Base-by-base conservation (phyloP, 2,797 vertebrate genomes). In the Podargus strigoides region DNA sequence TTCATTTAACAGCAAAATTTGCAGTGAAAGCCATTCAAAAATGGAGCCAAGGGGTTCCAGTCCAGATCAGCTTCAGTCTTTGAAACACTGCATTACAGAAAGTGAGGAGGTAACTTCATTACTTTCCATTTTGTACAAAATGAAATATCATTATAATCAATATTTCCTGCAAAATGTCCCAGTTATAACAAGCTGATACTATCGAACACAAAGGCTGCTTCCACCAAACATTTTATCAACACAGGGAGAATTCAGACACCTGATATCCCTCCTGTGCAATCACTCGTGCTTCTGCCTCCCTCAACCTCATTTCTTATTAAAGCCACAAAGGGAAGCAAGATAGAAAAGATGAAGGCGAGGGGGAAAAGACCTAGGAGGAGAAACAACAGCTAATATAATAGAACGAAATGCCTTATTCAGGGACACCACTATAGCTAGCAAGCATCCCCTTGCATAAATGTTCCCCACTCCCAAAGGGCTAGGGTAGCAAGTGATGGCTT, bases 131-230 rank as follows among this genome's bases (percentile, higher is more conserved):
- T 93, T 76, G 9, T 85, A 73, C 62, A 59, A 79, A 94, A 55
- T 70, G 47, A 91, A 94, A 82, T 88, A 76, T 60, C 58, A 66
- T 85, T 90, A 59, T 59, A 91, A 93, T 82, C 83, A 91, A 86
- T 82, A 95, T 81, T 75, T 84, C 63, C 59, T 73, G 47, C 13
- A 72, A 93, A 88, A 94, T 39, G 22, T 90, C 52, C 14, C n/a
- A 53, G 55, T 39, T 76, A 44, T 44, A 87, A 76, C 44, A 85
- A 63, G 66, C 41, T 69, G 62, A 93, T 78, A 28, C 19, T 58
- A 52, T 56, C 62, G 76, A 73, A 79, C 26, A 49, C 56, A 85
- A 93, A 93, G 42, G 42, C 74, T 69, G 27, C 62, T 88, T 79
- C 42, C 50, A 75, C 36, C 73, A 76, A 69, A 78, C 0, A 1